Evolutionary conservation across 2,797 vertebrate genomes (phyloP).

Genomic region (Coracias cyanogaster): DNA sequence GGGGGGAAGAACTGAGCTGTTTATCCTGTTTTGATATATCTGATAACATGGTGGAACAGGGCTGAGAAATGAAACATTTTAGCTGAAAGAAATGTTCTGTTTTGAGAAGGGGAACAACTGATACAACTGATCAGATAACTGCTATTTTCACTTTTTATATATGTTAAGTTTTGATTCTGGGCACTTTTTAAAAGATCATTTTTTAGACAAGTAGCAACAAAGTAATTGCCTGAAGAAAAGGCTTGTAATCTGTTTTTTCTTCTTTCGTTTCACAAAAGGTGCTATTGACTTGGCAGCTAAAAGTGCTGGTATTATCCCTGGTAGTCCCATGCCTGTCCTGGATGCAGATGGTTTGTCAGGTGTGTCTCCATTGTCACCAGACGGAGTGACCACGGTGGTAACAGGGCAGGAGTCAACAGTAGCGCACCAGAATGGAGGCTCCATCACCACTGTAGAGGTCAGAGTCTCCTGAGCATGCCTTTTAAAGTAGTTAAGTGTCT

Average conservation of each 20-base stretch:
- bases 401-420: conserved; percentile 56
- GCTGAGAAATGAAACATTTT: background rate
- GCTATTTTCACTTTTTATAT: background rate
- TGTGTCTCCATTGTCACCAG: conserved; percentile 75
- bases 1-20: background rate
- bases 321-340: conserved; percentile 84
- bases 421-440: conserved; percentile 73
- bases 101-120: background rate
- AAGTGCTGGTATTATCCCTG: conserved; percentile 95
- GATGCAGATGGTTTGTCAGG: conserved; percentile 78
- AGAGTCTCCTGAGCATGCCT: conserved; percentile 20
- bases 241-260: background rate
- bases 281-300: conserved; percentile 96
- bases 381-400: conserved; percentile 49
- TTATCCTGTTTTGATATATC: background rate
- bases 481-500: background rate
- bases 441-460: conserved; percentile 81
- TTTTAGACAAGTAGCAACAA: background rate
- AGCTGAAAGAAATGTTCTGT: background rate
- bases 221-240: background rate
- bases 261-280: conserved; percentile 79
- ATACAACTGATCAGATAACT: background rate
- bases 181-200: background rate
- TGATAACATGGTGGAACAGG: background rate
- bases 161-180: background rate